Percentiles rank a stretch among this genome's conserved stretches.
These are phyloP conservation scores for Chondrilla cf. caribensis DNA, from an alignment of 37 sponge, comb jelly and placozoan species.

Conservation along the genomic window DNA sequence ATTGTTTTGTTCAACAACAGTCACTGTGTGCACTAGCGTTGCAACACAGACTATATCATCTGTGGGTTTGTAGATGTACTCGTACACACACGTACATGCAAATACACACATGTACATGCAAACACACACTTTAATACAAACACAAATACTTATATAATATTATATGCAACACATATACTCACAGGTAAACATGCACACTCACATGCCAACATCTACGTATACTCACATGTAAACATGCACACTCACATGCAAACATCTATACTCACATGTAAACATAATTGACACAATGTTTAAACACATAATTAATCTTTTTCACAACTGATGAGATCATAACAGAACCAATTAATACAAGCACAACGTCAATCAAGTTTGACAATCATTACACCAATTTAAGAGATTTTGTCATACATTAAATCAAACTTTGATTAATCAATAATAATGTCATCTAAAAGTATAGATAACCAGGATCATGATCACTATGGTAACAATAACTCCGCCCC, in stretches of 20 bases:
- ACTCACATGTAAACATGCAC: slow-evolving; percentile 30
- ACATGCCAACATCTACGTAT: neutral
- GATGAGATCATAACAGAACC: too few species aligned
- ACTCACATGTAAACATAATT: slow-evolving; percentile 29
- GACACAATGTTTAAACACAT: slow-evolving; percentile 33
- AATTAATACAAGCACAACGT: too few species aligned
- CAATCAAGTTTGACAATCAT: too few species aligned
- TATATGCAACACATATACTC: slow-evolving; percentile 20
- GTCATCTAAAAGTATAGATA: slow-evolving; percentile 40
- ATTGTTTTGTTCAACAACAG: too few species aligned
- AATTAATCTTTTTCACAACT: too few species aligned
- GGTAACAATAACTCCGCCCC: slow-evolving; percentile 46
- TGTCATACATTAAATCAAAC: too few species aligned
- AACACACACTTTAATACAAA: slow-evolving; percentile 50
- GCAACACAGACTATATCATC: too few species aligned
- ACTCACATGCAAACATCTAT: slow-evolving; percentile 40
- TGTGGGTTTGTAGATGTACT: slow-evolving; percentile 5
- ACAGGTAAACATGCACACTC: slow-evolving; percentile 11
- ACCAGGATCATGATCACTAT: slow-evolving; percentile 41
- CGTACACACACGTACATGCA: slow-evolving; percentile 45
- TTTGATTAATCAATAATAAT: neutral
- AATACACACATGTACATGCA: slow-evolving; percentile 40
- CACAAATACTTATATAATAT: slow-evolving; percentile 35
- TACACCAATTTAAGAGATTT: too few species aligned
- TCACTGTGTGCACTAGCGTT: too few species aligned